A percentile compares a stretch with the other conserved stretches of the same genome.
Conservation (phyloP, 2,888 invertebrate genomes). For the Hemithea aestivaria region DNA sequence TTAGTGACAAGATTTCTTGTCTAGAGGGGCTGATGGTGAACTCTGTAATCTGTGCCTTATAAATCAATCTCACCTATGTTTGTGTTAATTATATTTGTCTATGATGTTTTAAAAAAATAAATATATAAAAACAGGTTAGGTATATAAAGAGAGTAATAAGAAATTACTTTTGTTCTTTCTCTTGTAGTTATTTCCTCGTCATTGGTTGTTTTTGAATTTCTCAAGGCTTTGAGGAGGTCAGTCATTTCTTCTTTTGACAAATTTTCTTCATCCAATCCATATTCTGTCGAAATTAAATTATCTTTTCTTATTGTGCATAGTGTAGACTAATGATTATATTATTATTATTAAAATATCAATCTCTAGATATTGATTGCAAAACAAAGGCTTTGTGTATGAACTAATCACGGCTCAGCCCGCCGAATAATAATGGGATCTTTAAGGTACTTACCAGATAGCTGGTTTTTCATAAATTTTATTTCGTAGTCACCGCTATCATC, state of each 20-base stretch:
- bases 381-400: no score
- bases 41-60: no score
- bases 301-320: no score
- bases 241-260: conserved; percentile 70
- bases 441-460: conserved; percentile 52
- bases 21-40: no score
- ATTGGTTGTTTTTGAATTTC: conserved; percentile 61
- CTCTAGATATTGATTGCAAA: no score
- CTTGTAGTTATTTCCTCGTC: conserved; percentile 53
- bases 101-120: conserved; percentile 12
- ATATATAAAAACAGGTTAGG: background rate
- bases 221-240: conserved; percentile 64
- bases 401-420: no score
- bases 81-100: no score
- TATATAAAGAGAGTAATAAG: background rate
- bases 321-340: no score
- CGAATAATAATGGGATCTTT: background rate
- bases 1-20: no score
- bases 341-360: no score
- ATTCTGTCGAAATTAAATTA: conserved; percentile 45
- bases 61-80: no score
- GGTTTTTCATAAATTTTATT: conserved; percentile 57
- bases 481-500: conserved; percentile 71
- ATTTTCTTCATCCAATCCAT: conserved; percentile 67
- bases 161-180: conserved; percentile 34